phyloP scores from a whole-genome alignment of 2,888 invertebrate species.

The Lycaena phlaeas region DNA sequence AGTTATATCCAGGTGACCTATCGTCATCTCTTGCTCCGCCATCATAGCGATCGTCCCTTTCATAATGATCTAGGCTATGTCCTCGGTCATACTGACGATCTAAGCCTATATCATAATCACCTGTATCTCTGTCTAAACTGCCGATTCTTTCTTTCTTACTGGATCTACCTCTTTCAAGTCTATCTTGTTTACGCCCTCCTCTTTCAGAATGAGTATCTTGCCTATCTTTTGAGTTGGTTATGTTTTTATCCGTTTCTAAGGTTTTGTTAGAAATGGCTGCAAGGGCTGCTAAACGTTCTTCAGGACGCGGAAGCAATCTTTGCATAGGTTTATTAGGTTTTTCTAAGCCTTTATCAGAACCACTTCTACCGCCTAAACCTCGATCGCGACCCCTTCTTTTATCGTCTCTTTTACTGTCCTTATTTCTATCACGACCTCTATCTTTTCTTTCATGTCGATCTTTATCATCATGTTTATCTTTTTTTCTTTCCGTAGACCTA shows the following conservation, averaged over 20 bases:
- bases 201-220: conserved; percentile 62
- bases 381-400: conserved; percentile 64
- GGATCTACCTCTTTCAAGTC: conserved; percentile 67
- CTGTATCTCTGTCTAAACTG: conserved; percentile 62
- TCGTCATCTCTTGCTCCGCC: conserved; percentile 57
- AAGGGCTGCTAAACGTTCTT: conserved; percentile 75
- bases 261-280: conserved; percentile 66
- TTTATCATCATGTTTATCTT: conserved; percentile 70
- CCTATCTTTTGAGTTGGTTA: conserved; percentile 58
- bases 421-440: conserved; percentile 76
- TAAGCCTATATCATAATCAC: conserved; percentile 57
- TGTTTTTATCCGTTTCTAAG: conserved; percentile 58
- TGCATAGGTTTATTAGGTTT: conserved; percentile 76
- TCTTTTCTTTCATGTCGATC: conserved; percentile 79
- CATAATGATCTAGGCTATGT: conserved; percentile 66
- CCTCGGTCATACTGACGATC: conserved; percentile 63
- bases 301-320: conserved; percentile 75
- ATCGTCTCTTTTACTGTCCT: conserved; percentile 69
- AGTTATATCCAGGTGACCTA: conserved; percentile 54
- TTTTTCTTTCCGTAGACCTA: conserved; percentile 60
- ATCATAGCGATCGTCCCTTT: conserved; percentile 61
- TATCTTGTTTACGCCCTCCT: conserved; percentile 59
- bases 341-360: conserved; percentile 67
- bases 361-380: conserved; percentile 51
- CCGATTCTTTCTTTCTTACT: conserved; percentile 59